phyloP scores from a whole-genome alignment of 2,113 vertebrate genomes.

The Mellivora capensis region DNA sequence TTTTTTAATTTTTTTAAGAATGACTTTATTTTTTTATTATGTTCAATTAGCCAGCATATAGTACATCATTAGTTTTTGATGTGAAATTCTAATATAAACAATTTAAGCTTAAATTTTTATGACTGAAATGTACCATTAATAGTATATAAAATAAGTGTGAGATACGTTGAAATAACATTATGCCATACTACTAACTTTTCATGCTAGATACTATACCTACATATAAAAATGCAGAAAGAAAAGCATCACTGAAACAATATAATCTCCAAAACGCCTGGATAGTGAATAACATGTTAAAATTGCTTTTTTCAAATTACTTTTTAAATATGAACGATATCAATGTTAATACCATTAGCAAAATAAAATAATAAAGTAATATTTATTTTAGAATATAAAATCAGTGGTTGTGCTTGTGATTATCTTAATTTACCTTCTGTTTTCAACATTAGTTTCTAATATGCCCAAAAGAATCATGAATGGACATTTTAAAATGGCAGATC shows the following conservation, averaged over 20 bases:
- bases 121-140: neutral
- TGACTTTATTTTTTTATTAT: too few species aligned
- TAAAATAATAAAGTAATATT: neutral
- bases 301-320: neutral
- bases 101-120: neutral
- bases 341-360: neutral
- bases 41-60: too few species aligned
- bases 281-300: neutral
- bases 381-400: neutral
- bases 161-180: neutral
- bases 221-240: neutral
- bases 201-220: neutral
- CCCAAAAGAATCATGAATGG: constrained; percentile 40
- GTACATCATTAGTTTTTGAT: neutral
- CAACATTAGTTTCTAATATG: neutral
- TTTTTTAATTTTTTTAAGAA: neutral
- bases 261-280: neutral
- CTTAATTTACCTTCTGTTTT: constrained; percentile 54
- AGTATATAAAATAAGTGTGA: neutral
- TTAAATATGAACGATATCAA: neutral
- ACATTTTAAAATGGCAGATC: constrained; percentile 17
- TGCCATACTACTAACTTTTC: neutral
- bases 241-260: neutral
- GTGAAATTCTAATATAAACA: neutral
- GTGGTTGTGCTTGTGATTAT: neutral